Base-by-base conservation (phyloP, 2,888 invertebrate genomes). In the Sinelater perroti region DNA sequence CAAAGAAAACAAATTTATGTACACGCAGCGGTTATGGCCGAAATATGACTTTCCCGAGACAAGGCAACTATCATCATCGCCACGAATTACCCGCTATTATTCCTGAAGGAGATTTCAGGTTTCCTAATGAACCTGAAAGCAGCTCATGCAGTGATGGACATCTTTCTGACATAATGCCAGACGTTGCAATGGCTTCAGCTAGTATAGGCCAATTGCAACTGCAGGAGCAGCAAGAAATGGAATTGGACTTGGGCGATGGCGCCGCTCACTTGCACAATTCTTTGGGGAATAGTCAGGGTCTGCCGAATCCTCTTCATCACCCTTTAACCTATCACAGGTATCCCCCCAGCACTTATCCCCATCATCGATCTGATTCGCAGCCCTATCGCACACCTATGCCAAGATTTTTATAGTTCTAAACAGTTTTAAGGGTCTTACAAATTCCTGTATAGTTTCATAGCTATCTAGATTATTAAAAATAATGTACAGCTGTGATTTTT, bases 151-250 rank as follows among this genome's bases (percentile, higher is more conserved):
- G 84, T 78, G 82, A 88, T 73, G 86, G 91, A 69, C 88, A 88
- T 69, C 79, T 90, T 60, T 86, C 90, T 14, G 92, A 92, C 61
- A 88, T 90, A 70, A 93, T 95, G 87, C 95, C 95, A 0, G 95
- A 95, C 79, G 93, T 95, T 68, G 94, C 94, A 10, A 93, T 94
- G 93, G 94, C 94, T 70, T 93, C 88, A 53, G 89, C 86, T 63
- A 90, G 85, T 62, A 83, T 83, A 72, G 88, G 81, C 3, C 90
- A 83, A 76, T 83, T 88, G 72, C 88, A 87, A 77, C 79, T 87
- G 63, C 80, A 81, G 59, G 82, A 82, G 66, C 80, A 79, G 62
- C 82, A 81, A 67, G 86, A 86, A 67, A 80, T 93, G 73, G 92
- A 93, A 75, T 79, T 94, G 67, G 93, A 93, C 78, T 83, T 95